These are phyloP conservation scores for Parasteatoda lunata DNA, from an alignment of 2,888 invertebrate species.

Conservation along the genomic window DNA sequence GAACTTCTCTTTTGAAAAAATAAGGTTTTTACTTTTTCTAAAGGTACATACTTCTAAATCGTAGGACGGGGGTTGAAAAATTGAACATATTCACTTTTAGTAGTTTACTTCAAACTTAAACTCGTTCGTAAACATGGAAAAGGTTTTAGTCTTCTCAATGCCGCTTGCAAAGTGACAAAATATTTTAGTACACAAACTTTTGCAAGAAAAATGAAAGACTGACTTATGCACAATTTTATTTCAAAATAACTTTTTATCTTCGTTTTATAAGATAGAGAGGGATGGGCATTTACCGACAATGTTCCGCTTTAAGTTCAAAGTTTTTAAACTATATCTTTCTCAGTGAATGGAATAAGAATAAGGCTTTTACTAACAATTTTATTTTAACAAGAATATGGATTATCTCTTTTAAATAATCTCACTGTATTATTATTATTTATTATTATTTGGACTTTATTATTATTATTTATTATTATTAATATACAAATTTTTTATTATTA, in stretches of 20 bases:
- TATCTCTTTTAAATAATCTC: too few species aligned
- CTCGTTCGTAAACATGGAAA: constrained; percentile 61
- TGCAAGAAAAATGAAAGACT: constrained; percentile 30
- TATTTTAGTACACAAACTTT: constrained; percentile 43
- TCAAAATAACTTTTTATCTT: constrained; percentile 17
- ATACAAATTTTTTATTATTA: too few species aligned
- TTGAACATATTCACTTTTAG: constrained; percentile 2
- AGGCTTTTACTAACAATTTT: too few species aligned
- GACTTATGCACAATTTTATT: constrained; percentile 49
- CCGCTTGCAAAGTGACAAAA: constrained; percentile 48
- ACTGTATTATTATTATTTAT: too few species aligned
- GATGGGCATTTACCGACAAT: constrained; percentile 28
- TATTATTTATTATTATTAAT: too few species aligned
- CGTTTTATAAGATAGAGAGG: constrained; percentile 16
- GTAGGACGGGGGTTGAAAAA: neutral
- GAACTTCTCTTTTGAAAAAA: too few species aligned
- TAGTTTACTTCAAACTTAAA: constrained; percentile 33
- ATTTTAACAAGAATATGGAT: too few species aligned
- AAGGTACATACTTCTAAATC: neutral
- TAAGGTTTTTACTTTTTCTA: too few species aligned
- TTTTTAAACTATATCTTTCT: too few species aligned
- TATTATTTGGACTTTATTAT: too few species aligned
- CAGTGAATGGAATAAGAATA: too few species aligned
- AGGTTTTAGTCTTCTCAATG: constrained; percentile 49
- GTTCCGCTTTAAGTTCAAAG: too few species aligned